phyloP scores from a whole-genome alignment of 2,113 vertebrate genomes.

The Brachypteracias leptosomus region DNA sequence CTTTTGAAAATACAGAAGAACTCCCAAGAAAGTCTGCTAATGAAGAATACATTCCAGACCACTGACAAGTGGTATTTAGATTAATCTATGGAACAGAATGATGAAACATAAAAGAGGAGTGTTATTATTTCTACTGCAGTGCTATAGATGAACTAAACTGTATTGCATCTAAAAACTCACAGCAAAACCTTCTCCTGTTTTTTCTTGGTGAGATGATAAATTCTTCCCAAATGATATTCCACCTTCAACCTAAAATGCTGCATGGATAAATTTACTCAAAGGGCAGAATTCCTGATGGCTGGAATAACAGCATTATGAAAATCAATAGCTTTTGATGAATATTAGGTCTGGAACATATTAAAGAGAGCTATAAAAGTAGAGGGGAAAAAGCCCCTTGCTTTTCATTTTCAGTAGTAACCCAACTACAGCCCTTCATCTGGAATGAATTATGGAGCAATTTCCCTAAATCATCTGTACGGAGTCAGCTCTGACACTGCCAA shows the following conservation, averaged over 20 bases:
- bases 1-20: not conserved
- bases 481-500: slow-evolving; percentile 46
- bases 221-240: not conserved
- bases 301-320: slow-evolving; percentile 40
- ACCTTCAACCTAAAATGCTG: not conserved
- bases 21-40: not conserved
- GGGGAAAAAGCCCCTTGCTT: not conserved
- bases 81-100: not conserved
- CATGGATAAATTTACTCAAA: slow-evolving; percentile 30
- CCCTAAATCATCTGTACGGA: slow-evolving; percentile 51
- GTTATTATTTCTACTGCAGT: not conserved
- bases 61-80: not conserved
- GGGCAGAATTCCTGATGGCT: slow-evolving; percentile 38
- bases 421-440: slow-evolving; percentile 4
- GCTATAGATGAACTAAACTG: not conserved
- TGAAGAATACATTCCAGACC: not conserved
- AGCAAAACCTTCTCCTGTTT: not conserved
- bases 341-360: slow-evolving; percentile 11
- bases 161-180: not conserved
- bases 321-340: slow-evolving; percentile 48
- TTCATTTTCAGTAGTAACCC: slow-evolving; percentile 5
- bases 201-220: not conserved
- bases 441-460: slow-evolving; percentile 44
- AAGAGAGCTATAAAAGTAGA: not conserved
- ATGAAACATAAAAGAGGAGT: not conserved